Conservation (phyloP, 2,113 vertebrate genomes). For the Aegithalos caudatus region DNA sequence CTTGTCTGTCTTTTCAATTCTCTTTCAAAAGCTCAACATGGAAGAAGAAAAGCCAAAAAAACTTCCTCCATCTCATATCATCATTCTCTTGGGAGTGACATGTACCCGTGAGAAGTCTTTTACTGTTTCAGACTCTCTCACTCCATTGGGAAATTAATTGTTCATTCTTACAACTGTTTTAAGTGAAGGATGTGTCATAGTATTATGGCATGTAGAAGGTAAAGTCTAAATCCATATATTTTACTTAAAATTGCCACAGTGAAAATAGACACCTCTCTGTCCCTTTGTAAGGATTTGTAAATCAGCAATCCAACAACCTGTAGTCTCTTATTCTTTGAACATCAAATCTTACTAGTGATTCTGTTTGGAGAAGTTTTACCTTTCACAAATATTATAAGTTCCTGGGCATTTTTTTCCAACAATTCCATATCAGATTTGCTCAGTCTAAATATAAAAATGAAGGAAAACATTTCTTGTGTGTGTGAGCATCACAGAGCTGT, state of each 20-base stretch:
- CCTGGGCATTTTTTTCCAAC: neutral
- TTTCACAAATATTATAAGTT: neutral
- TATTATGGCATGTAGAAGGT: neutral
- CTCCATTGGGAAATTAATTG: neutral
- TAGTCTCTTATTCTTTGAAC: neutral
- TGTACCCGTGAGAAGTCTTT: neutral
- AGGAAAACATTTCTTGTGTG: neutral
- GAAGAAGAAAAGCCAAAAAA: neutral
- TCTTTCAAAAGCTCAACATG: neutral
- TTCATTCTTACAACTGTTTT: neutral
- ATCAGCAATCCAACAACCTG: neutral
- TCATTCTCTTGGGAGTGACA: neutral
- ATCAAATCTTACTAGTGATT: neutral
- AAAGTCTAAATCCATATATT: neutral
- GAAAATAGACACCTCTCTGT: neutral
- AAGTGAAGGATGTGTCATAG: neutral
- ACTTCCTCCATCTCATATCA: neutral
- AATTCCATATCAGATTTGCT: neutral
- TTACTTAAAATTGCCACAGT: neutral
- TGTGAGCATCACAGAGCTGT: neutral
- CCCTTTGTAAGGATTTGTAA: neutral
- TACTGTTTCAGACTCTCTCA: neutral
- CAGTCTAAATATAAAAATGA: neutral
- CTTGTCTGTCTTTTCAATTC: neutral
- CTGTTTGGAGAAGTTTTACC: neutral